Percentiles rank a stretch among this genome's conserved stretches.
Evolutionary conservation across 2,797 vertebrate genomes (phyloP).

Genomic region (Taenioides sp.): DNA sequence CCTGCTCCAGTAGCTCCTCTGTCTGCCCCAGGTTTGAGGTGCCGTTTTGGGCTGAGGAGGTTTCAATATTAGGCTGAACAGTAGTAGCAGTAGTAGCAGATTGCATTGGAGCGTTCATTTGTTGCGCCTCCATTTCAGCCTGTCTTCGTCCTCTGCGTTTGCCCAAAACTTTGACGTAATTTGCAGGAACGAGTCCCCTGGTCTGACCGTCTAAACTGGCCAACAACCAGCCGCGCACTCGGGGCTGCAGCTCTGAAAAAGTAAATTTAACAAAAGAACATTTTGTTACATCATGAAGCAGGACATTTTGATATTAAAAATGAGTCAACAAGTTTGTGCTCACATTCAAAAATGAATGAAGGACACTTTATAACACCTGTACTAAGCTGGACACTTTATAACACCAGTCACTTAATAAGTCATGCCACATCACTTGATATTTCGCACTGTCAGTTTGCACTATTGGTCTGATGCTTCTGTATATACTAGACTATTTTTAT

Average conservation of each 20-base stretch:
- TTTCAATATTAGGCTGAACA: conserved; percentile 4
- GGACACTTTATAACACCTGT: no score
- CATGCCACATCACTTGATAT: no score
- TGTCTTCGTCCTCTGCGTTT: conserved; percentile 89
- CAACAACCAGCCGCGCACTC: conserved; percentile 93
- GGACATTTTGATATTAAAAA: no score
- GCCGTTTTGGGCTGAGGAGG: conserved; percentile 29
- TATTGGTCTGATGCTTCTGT: no score
- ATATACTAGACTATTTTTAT: no score
- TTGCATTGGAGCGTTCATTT: conserved; percentile 31
- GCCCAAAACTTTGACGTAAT: conserved; percentile 93
- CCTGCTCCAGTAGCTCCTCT: conserved; percentile 86
- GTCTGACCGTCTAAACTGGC: conserved; percentile 90
- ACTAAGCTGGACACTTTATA: no score
- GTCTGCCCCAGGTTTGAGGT: conserved; percentile 49
- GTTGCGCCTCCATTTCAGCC: conserved; percentile 75
- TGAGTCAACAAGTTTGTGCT: no score
- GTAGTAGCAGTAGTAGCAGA: conserved; percentile 21
- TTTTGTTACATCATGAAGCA: not conserved
- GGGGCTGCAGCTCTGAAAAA: conserved; percentile 88
- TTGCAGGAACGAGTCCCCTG: conserved; percentile 91
- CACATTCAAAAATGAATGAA: no score
- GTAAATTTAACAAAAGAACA: not conserved
- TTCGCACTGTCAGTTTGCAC: no score
- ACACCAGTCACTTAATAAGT: no score